Base-by-base conservation (phyloP, 1,140 invertebrate species). In the Venturia canescens region DNA sequence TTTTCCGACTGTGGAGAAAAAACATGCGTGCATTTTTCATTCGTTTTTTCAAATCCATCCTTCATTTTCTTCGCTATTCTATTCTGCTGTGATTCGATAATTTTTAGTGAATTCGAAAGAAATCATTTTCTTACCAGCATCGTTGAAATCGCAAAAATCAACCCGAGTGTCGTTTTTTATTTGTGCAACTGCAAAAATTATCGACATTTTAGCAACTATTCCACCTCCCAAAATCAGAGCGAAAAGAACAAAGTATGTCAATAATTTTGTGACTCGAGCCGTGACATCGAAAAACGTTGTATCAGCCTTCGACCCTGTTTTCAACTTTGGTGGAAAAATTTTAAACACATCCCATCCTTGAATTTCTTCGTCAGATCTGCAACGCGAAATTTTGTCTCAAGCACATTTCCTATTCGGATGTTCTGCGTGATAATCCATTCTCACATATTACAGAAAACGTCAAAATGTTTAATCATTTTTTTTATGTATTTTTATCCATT, bases 271-370 rank as follows among this genome's bases (percentile, higher is more conserved):
- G 76, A 96, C 92, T 88, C 95, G 95, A 77, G 97, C 94, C 31
- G 94, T 95, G 83, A 96, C 91, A 87, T 97, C 95, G 80, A 97
- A 93, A 88, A 96, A 97, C 89, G 94, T 94, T 88, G 97, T 96
- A 85, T 94, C 96, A 74, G 95, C 95, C 93, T 96, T 96, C 16
- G 97, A 97, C 79, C 96, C 96, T 81, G 95, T 96, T 90, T 97
- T 96, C 83, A 94, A 93, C 88, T 96, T 96, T 81, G 94, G 94
- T 13, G 96, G 96, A 76, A 96, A 95, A 88, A 95, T 95, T 87
- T 96, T 93, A 92, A 98, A 98, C 23, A 97, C 95, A 93, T 98
- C 97, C 97, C 97, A 98, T 94, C 95, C 95, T 94, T 97, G 96
- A 80, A 96, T 95, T 88, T 97, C 96, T 48, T 88, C 84, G 69